A percentile compares a stretch with the other conserved stretches of the same genome.
Conservation (phyloP, 2,113 vertebrate genomes). For the Cyanistes caeruleus region DNA sequence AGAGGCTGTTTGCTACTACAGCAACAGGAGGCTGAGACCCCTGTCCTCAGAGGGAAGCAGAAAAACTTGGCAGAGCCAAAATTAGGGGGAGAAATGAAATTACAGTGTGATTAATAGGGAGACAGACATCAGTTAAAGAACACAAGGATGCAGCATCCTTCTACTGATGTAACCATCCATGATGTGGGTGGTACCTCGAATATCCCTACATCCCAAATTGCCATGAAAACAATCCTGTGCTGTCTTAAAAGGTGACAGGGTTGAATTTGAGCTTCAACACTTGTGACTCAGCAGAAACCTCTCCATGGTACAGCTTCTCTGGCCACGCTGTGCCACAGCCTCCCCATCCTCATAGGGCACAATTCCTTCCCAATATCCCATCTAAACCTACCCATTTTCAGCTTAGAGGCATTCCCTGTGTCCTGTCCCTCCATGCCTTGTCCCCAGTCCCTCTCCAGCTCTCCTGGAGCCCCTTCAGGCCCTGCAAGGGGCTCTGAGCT, state of each 20-base stretch:
- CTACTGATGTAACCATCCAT: background rate
- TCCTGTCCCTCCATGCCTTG: background rate
- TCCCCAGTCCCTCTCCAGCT: background rate
- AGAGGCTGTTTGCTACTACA: background rate
- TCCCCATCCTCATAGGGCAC: fast-evolving
- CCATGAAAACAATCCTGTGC: background rate
- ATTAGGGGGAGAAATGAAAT: fast-evolving
- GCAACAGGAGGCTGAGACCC: background rate
- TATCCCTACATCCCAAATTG: background rate
- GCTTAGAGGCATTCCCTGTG: no score
- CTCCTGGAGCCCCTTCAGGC: background rate
- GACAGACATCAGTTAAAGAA: background rate
- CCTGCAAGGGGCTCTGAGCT: fast-evolving
- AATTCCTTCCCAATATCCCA: background rate
- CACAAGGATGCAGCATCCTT: background rate
- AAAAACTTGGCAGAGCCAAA: background rate
- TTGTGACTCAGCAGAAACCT: background rate
- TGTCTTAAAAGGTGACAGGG: background rate
- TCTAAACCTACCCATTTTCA: no score
- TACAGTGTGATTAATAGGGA: background rate
- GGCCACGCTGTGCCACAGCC: background rate
- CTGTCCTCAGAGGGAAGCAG: background rate
- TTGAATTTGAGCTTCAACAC: fast-evolving
- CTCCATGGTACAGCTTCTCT: background rate
- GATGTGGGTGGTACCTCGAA: background rate